Evolutionary conservation across 2,797 vertebrate genomes (phyloP), one percentile per base, ranked within the genome.

Genomic region (Lemur catta): DNA sequence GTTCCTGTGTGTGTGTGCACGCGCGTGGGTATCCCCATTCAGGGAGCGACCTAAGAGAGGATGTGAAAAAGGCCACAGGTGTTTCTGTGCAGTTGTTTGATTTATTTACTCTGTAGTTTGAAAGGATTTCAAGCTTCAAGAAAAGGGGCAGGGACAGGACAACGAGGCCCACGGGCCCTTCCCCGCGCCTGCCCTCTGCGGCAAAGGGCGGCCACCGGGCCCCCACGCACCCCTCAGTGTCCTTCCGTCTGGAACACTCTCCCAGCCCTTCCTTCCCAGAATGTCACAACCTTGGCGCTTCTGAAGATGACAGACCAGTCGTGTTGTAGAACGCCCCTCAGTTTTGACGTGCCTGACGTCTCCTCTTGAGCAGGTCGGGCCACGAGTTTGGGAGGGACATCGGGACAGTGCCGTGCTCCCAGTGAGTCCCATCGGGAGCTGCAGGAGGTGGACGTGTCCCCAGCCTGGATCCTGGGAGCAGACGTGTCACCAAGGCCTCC

Each of bases 201-300:
- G 61, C 35, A 63, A n/a, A 48, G 50, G 35, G 35, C 5, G 0
- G 1, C 2, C 15, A 0, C 17, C 30, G 20, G 14, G 52, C 28
- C n/a, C 33, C 6, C n/a, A 2, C 0, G 2, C 4, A 20, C 5
- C 4, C 0, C 13, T 11, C 7, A 6, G 6, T 6, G 48, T 28
- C 61, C 35, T 61, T 35, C 17, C 4, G 4, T 15, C 1, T 5
- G 43, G 35, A 75, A 8, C 18, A 1, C 15, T 4, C 15, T 72
- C 43, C 50, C 28, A 11, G 67, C 11, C 28, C 35, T 43, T 14
- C 33, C 35, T 50, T 38, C 35, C 59, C 6, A 13, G n/a, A 57
- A 24, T 13, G 18, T 4, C 20, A 9, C 0, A 13, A 76, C 61
- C 52, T 50, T 3, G 35, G 46, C 26, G 12, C 14, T 50, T 74